Base-by-base conservation (phyloP, 2,797 vertebrate genomes). In the Pagetopsis macropterus region DNA sequence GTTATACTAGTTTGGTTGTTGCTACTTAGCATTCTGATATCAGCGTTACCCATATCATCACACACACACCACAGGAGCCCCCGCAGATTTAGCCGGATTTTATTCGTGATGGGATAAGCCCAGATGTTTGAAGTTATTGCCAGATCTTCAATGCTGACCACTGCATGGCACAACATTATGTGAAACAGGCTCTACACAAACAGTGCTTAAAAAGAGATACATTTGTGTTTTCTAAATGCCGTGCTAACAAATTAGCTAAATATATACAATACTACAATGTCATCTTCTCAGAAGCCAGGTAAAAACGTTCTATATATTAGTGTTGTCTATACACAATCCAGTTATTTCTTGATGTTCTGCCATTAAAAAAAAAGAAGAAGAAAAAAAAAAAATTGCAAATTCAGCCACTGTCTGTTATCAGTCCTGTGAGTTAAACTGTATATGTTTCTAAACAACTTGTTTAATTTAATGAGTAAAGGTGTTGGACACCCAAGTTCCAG, bases 121-220 rank as follows among this genome's bases (percentile, higher is more conserved):
- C 49, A 60, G 73, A 58, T 79, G 60, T 81, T 77, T 70, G 71
- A 80, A 79, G 76, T 71, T 62, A 48, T 46, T 4, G 43, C 56
- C 49, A 73, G 46, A 75, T 78, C 45, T 37, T 55, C 61, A 23
- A 3, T 16, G 19, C 65, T 78, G 78, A 75, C 72, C 70, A 64
- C 64, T 62, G 27, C 27, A 27, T 27, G 51, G 17, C 46, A 16
- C 65, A 51, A 43, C 46, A 64, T 52, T 60, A 17, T 23, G 31
- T 55, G 40, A 63, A 73, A 68, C 27, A 49, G 23, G 16, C 59
- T 65, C 11, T 57, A 45, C 84, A 65, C 44, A 75, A 77, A 70
- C 49, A 23, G 27, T 62, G 17, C 16, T 61, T 81, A 64, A 85
- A 37, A 37, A 84, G 13, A 37, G 3, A 14, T 19, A 17, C n/a